Base-by-base conservation (phyloP, 2,888 invertebrate species). In the Drymonia ruficornis region DNA sequence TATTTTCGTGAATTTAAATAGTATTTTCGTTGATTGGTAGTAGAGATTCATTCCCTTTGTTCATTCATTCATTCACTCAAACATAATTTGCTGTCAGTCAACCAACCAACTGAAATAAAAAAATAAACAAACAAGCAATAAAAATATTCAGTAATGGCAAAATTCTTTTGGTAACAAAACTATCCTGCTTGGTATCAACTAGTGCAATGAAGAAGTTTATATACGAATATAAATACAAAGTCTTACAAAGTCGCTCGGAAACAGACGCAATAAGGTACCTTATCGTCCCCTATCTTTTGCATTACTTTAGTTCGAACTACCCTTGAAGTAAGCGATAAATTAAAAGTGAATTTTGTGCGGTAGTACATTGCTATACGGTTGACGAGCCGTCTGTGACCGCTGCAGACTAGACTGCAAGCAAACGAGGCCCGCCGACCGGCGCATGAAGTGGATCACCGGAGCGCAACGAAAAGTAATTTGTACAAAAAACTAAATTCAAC, bases 401-500 rank as follows among this genome's bases (percentile, higher is more conserved):
- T 75, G 70, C 63, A 74, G 70, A 67, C 68, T 76, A 72, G 75
- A 75, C 70, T 66, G 69, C 70, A 77, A 36, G 69, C 70, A 77
- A 36, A 71, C 78, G 82, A 78, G 78, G 79, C 76, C 79, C 83
- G 78, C 73, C 75, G 66, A 73, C 69, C 64, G 74, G 80, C 81
- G 83, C 83, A 81, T 84, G 87, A 84, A 87, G 89, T 89, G 81
- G 86, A 81, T 84, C 89, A 89, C 77, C 90, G 87, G 85, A 91
- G 87, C 91, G 91, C 85, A 84, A 91, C 92, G 88, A 90, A 89
- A 91, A 89, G 87, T 89, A 91, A 92, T 91, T 91, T 91, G 88
- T 84, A 89, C 85, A 91, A 91, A 91, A 91, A 91, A 90, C 87
- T 72, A 84, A 91, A 91, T 91, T 88, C 89, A 91, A 73, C 89